Evolutionary conservation across 2,888 invertebrate genomes (phyloP).

Genomic region (Netelia virgata): DNA sequence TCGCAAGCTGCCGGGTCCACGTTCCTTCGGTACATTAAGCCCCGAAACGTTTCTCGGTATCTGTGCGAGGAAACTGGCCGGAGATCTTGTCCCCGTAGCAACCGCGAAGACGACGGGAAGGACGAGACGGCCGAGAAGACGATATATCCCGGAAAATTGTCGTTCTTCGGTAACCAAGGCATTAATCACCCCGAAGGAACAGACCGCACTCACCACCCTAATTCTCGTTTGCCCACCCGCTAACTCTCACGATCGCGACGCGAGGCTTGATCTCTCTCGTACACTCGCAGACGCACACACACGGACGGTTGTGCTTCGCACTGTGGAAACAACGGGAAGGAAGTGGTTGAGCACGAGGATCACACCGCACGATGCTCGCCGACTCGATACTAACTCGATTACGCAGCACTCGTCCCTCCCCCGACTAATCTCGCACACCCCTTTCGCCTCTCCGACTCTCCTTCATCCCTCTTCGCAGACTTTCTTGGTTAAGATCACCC

Average conservation of each 20-base stretch:
- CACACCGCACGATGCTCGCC: constrained; percentile 61
- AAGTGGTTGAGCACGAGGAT: constrained; percentile 63
- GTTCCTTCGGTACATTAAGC: constrained; percentile 70
- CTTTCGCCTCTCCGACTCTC: constrained; percentile 34
- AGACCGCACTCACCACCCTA: constrained; percentile 71
- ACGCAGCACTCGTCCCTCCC: constrained; percentile 58
- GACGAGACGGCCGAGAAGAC: constrained; percentile 52
- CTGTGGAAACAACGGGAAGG: constrained; percentile 62
- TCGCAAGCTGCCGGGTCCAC: constrained; percentile 58
- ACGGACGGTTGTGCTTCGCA: constrained; percentile 1
- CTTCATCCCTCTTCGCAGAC: constrained; percentile 11
- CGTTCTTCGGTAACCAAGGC: constrained; percentile 72
- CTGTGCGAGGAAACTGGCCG: constrained; percentile 1
- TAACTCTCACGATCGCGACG: constrained; percentile 49
- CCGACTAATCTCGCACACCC: constrained; percentile 61
- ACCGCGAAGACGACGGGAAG: constrained; percentile 47
- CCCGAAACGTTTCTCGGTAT: constrained; percentile 64
- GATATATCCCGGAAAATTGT: constrained; percentile 73
- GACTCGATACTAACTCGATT: constrained; percentile 72
- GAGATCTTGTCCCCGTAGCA: constrained; percentile 46
- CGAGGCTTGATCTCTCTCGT: constrained; percentile 20
- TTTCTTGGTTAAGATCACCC: constrained; percentile 63
- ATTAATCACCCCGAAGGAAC: constrained; percentile 71
- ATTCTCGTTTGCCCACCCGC: constrained; percentile 67
- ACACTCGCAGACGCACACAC: constrained; percentile 17